phyloP scores from a whole-genome alignment of 2,888 invertebrate species.

The Troilus luridus region DNA sequence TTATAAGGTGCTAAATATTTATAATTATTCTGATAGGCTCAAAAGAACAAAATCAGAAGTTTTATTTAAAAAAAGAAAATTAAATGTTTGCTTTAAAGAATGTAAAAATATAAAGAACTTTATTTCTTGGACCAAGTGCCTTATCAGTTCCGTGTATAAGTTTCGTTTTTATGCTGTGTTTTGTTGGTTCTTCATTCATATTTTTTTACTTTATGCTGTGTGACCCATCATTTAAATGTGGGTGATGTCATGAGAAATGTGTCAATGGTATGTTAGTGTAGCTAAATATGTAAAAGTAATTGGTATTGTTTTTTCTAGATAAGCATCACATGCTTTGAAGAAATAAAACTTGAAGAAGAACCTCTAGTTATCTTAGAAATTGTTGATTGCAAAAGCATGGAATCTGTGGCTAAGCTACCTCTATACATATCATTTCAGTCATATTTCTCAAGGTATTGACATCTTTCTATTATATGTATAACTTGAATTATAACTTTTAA shows the following conservation, averaged over 20 bases:
- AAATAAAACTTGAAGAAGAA: not conserved
- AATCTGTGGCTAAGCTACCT: conserved; percentile 23
- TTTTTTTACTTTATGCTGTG: not conserved
- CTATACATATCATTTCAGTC: conserved; percentile 38
- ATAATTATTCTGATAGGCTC: no score
- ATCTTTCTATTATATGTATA: not conserved
- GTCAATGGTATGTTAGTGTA: not conserved
- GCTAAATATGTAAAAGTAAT: not conserved
- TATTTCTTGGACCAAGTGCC: no score
- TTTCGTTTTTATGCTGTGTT: no score
- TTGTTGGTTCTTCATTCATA: not conserved
- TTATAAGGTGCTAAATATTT: no score
- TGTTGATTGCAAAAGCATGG: not conserved
- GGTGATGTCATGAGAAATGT: not conserved
- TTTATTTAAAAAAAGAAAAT: no score
- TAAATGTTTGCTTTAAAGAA: no score
- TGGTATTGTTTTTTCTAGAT: not conserved
- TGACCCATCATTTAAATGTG: not conserved
- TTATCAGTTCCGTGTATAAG: no score
- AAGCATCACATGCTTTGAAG: not conserved
- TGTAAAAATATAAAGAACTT: no score
- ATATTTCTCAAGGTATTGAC: conserved; percentile 22
- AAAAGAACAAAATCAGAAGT: no score
- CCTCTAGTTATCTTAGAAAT: conserved; percentile 30
- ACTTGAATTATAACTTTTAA: no score